Percentiles rank a stretch among this genome's conserved stretches.
Evolutionary conservation across 2,888 invertebrate genomes (phyloP).

Genomic region (Micropterix aruncella): DNA sequence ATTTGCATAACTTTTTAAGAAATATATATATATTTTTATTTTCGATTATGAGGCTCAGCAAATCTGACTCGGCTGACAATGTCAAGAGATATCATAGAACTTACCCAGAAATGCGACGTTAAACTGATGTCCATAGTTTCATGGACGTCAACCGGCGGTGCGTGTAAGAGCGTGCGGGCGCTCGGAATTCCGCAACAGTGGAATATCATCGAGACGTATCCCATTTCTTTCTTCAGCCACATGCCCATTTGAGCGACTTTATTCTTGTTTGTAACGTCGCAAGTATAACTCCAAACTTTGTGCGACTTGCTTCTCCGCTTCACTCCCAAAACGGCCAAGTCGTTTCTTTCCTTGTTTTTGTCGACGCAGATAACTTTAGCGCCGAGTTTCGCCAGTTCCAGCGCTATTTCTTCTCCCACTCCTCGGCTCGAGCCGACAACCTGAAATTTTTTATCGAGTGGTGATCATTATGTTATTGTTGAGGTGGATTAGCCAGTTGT

Average conservation of each 20-base stretch:
- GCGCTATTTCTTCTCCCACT: constrained; percentile 46
- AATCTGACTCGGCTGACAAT: not conserved
- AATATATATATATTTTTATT: too few relatives aligned
- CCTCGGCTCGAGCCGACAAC: constrained; percentile 59
- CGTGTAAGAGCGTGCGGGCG: constrained; percentile 34
- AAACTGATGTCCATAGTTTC: constrained; percentile 41
- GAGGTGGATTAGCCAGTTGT: too few relatives aligned
- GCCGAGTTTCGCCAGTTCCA: constrained; percentile 40
- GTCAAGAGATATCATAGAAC: too few relatives aligned
- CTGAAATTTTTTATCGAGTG: constrained; percentile 18
- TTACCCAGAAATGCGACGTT: constrained; percentile 49
- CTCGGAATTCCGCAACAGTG: constrained; percentile 51
- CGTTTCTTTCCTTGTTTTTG: constrained; percentile 37
- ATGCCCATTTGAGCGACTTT: constrained; percentile 31
- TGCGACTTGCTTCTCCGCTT: constrained; percentile 24
- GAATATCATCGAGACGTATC: constrained; percentile 44
- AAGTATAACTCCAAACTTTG: constrained; percentile 33
- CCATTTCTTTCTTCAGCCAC: constrained; percentile 34
- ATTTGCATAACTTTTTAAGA: too few relatives aligned
- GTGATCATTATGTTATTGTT: constrained; percentile 1
- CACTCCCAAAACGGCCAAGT: constrained; percentile 31
- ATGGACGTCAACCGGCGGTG: constrained; percentile 36
- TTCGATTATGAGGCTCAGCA: not conserved
- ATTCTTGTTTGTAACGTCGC: constrained; percentile 39
- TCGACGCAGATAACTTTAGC: constrained; percentile 53